Conservation (phyloP, 2,888 invertebrate species). For the Pogonocherus hispidulus region DNA sequence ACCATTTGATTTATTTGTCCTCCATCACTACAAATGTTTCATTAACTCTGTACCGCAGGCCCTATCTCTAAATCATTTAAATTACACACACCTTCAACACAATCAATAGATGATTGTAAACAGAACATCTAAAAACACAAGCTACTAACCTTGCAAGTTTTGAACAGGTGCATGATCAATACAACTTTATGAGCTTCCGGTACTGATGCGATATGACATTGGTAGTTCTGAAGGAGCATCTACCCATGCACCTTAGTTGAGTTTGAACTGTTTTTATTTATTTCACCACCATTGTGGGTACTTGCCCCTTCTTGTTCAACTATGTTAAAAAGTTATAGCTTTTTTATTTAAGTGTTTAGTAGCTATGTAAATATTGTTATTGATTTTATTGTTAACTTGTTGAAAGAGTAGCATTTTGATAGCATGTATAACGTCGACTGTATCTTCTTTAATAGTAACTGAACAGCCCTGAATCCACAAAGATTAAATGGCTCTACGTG, state of each 20-base stretch:
- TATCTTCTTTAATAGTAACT: slow-evolving; percentile 12
- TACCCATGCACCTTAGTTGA: neutral
- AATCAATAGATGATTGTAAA: too few species aligned
- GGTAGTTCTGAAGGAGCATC: slow-evolving; percentile 9
- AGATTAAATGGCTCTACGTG: slow-evolving; percentile 63
- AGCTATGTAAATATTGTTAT: slow-evolving; percentile 53
- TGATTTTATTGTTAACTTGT: slow-evolving; percentile 41
- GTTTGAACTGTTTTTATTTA: slow-evolving; percentile 13
- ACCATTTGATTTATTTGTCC: neutral
- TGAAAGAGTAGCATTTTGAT: slow-evolving; percentile 49
- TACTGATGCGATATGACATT: neutral
- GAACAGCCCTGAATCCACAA: slow-evolving; percentile 51
- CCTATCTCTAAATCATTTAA: neutral
- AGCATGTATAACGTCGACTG: slow-evolving; percentile 42
- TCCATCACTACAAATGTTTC: neutral
- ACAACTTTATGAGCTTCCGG: neutral
- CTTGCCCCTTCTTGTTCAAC: slow-evolving; percentile 5
- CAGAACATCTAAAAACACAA: too few species aligned
- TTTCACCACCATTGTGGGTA: neutral
- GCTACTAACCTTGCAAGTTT: neutral
- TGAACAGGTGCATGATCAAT: neutral
- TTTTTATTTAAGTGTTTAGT: slow-evolving; percentile 42
- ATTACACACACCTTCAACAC: neutral
- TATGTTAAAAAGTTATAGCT: slow-evolving; percentile 35
- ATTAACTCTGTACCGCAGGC: slow-evolving; percentile 7